A percentile compares a stretch with the other conserved stretches of the same genome.
Conservation (phyloP, 1,140 invertebrate species). For the Planococcus citri region DNA sequence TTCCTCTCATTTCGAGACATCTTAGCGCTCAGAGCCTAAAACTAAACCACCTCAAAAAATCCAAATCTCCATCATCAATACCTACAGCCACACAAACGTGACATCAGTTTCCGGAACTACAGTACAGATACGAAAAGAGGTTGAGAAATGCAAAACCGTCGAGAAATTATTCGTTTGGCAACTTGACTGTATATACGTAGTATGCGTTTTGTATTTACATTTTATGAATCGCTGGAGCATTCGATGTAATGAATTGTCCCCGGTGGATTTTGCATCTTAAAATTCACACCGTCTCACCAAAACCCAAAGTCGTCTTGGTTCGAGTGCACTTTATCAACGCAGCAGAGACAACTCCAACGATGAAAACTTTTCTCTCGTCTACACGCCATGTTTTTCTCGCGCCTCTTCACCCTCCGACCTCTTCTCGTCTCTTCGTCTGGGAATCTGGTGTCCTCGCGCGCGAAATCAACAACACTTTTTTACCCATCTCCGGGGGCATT, state of each 20-base stretch:
- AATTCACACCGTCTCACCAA: slow-evolving; percentile 1
- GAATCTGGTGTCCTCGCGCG: background rate
- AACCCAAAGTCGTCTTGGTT: background rate
- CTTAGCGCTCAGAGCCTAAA: no score
- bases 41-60: no score
- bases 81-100: no score
- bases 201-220: background rate
- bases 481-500: background rate
- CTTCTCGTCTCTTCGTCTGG: background rate
- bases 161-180: slow-evolving; percentile 4
- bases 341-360: background rate
- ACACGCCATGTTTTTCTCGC: background rate
- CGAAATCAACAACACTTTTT: background rate
- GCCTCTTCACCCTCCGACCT: background rate
- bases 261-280: background rate
- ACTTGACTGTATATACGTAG: no score
- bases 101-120: no score
- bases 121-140: no score
- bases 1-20: no score
- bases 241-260: background rate
- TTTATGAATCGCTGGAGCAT: slow-evolving; percentile 2
- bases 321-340: background rate
- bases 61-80: no score
- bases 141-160: no score
- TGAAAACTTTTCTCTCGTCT: background rate